Evolutionary conservation across 2,888 invertebrate species (phyloP).

Genomic region (Caenorhabditis zanzibari): DNA sequence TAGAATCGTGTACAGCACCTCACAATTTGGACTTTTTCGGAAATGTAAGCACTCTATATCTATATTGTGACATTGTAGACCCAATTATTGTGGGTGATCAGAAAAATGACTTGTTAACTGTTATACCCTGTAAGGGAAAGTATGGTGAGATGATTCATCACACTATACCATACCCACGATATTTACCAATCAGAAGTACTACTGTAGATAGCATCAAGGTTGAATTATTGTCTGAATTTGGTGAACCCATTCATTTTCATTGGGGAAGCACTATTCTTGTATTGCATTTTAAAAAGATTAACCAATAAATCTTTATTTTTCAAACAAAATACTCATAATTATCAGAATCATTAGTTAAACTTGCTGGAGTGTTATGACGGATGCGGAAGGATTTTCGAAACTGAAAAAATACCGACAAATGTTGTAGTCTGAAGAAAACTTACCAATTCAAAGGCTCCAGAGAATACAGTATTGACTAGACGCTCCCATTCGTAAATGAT

Average conservation of each 20-base stretch:
- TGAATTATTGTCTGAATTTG: conserved; percentile 27
- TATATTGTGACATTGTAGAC: conserved; percentile 1
- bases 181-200: neutral
- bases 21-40: neutral
- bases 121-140: conserved; percentile 5
- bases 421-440: too few species aligned
- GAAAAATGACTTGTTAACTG: neutral
- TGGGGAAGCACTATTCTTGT: conserved; percentile 30
- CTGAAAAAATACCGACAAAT: too few species aligned
- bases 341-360: neutral
- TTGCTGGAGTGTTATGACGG: too few species aligned
- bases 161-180: conserved; percentile 1
- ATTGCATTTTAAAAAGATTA: conserved; percentile 21
- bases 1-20: neutral
- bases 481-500: conserved; percentile 27
- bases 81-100: conserved; percentile 2
- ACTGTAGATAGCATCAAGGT: conserved; percentile 7
- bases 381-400: neutral
- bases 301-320: neutral
- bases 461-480: conserved; percentile 5
- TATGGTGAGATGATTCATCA: conserved; percentile 15
- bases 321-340: neutral
- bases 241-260: conserved; percentile 21
- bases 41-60: neutral
- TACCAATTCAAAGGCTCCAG: conserved; percentile 6